Base-by-base conservation (phyloP, 2,113 vertebrate species). In the Salvator merianae region DNA sequence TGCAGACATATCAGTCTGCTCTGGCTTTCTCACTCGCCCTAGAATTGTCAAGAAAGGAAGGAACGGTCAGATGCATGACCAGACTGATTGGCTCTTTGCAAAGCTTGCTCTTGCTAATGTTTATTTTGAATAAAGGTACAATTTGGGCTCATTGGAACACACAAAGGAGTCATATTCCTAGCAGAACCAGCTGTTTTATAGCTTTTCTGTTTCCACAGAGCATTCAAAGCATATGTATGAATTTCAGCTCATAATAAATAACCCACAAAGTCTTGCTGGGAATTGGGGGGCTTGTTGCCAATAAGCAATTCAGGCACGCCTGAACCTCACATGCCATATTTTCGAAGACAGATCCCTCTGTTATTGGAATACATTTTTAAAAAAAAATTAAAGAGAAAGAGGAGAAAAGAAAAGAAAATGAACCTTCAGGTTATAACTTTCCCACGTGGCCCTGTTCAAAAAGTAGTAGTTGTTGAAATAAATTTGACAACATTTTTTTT, bases 181-280 rank as follows among this genome's bases (percentile, higher is more conserved):
- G 13, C 36, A 85, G 59, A 77, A 87, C 38, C 77, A 68, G 2
- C 50, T 87, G 71, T 71, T 68, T 43, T 59, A 89, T 90, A 77
- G 86, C 68, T 84, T 72, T 40, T 88, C 81, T 88, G 40, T 47
- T 3, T 84, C 55, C 55, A 13, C 73, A 79, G 65, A 85, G 32
- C 26, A 55, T 71, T 62, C 36, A 70, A 62, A 78, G 66, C 80
- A 38, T 12, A 68, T 68, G 84, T 59, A 28, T 66, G 55, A 77
- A 71, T 88, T 78, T 86, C 76, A 86, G 47, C 68, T 65, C 80
- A 1, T 70, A 20, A 59, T 90, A 65, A 77, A 77, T 83, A 66
- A 80, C 81, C 66, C 30, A 16, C 32, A 47, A 43, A 40, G 50
- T 72, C 53, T 53, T 81, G 28, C 32, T 77, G 50, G 50, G 76